These are phyloP conservation scores for Pyralis farinalis DNA, from an alignment of 2,888 invertebrate genomes.

Conservation along the genomic window DNA sequence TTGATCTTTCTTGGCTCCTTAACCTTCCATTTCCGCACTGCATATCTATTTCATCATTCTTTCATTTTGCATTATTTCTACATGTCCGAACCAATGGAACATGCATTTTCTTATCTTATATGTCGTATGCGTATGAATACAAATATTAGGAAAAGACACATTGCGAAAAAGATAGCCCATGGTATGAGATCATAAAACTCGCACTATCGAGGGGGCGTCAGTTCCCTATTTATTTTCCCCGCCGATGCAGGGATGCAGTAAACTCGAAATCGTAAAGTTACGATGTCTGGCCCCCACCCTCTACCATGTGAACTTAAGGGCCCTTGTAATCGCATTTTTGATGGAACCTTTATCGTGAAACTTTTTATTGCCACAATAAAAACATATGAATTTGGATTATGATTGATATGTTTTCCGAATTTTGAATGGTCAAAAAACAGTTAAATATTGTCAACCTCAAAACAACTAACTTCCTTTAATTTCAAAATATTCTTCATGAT, in stretches of 20 bases:
- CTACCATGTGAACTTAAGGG: slow-evolving; percentile 39
- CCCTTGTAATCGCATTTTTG: slow-evolving; percentile 12
- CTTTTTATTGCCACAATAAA: slow-evolving; percentile 14
- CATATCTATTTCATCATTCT: too few relatives aligned
- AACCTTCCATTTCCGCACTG: too few relatives aligned
- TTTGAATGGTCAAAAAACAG: neutral
- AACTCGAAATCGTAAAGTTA: slow-evolving; percentile 70
- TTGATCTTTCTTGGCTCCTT: too few relatives aligned
- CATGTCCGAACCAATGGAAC: too few relatives aligned
- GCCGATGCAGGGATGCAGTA: slow-evolving; percentile 71
- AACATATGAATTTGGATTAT: slow-evolving; percentile 11
- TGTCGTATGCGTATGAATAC: too few relatives aligned
- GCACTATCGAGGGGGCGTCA: slow-evolving; percentile 57
- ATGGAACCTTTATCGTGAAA: slow-evolving; percentile 10
- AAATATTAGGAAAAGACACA: too few relatives aligned
- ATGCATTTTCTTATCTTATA: too few relatives aligned
- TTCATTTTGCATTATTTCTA: too few relatives aligned
- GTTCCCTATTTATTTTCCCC: slow-evolving; percentile 78
- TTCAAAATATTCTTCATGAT: too few relatives aligned
- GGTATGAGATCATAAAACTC: slow-evolving; percentile 45
- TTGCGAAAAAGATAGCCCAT: too few relatives aligned
- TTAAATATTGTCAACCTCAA: too few relatives aligned
- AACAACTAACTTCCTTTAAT: too few relatives aligned
- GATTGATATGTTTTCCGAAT: neutral
- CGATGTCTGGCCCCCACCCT: slow-evolving; percentile 63